Evolutionary conservation across 2,797 vertebrate species (phyloP).

Genomic region (Ambastaia sidthimunki): DNA sequence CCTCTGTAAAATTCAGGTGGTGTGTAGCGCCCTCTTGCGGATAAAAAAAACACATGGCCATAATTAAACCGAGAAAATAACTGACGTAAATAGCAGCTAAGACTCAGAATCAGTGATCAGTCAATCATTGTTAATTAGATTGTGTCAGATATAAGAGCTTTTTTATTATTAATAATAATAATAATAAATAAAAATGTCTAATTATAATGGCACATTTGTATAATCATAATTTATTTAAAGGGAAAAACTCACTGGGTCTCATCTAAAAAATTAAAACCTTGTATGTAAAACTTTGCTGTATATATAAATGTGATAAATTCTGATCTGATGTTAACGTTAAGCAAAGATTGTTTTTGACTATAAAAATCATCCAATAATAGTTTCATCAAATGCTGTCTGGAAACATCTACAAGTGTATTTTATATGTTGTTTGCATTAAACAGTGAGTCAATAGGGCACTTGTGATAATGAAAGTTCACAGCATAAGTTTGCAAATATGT

Average conservation of each 20-base stretch:
- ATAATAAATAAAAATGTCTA: neutral
- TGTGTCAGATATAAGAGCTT: neutral
- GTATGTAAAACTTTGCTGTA: neutral
- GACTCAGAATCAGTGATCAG: too few relatives aligned
- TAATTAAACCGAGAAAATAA: too few relatives aligned
- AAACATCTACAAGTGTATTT: neutral
- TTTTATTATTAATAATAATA: neutral
- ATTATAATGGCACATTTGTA: neutral
- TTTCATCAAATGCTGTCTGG: neutral
- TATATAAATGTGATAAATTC: neutral
- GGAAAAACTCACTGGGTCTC: neutral
- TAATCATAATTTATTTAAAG: neutral
- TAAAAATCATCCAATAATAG: neutral
- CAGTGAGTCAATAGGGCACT: neutral
- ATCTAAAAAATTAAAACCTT: neutral
- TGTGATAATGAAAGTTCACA: constrained; percentile 7
- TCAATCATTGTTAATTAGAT: too few relatives aligned
- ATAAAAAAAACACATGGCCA: neutral
- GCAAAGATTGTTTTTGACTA: too few relatives aligned
- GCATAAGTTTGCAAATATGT: neutral
- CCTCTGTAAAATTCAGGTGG: too few relatives aligned
- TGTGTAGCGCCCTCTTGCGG: constrained; percentile 21
- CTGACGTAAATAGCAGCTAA: too few relatives aligned
- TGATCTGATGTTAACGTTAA: neutral
- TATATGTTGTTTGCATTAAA: neutral